These are phyloP conservation scores for Megalonaias nervosa DNA, from an alignment of 1,140 invertebrate genomes.

Conservation along the genomic window DNA sequence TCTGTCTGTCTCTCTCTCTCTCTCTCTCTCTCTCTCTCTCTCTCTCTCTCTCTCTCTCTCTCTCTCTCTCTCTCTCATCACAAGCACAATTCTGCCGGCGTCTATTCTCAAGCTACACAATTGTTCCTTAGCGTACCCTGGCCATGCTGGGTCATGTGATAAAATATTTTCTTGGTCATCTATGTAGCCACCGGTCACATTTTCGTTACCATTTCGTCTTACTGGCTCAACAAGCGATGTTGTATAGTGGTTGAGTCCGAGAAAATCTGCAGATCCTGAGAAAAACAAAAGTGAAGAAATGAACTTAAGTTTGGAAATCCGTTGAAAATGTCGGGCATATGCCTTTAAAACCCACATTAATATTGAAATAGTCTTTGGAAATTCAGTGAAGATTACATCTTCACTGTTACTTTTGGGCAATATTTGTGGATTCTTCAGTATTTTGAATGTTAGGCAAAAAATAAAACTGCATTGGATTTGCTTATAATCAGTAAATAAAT, in stretches of 20 bases:
- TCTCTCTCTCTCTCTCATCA: too few relatives aligned
- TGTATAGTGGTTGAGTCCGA: slow-evolving; percentile 67
- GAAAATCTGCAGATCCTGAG: slow-evolving; percentile 62
- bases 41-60: too few relatives aligned
- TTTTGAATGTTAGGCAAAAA: background rate
- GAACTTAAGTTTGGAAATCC: background rate
- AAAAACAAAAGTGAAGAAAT: background rate
- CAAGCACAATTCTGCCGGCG: too few relatives aligned
- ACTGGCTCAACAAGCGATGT: slow-evolving; percentile 41
- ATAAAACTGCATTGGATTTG: background rate
- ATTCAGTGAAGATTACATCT: background rate
- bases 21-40: too few relatives aligned
- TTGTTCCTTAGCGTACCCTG: background rate
- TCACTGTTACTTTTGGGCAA: background rate
- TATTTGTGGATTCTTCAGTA: background rate
- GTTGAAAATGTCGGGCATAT: background rate
- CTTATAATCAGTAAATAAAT: too few relatives aligned
- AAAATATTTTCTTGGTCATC: background rate
- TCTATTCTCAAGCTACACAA: too few relatives aligned
- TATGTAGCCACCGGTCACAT: background rate
- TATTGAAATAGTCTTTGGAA: background rate
- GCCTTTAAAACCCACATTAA: background rate
- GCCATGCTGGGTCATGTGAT: slow-evolving; percentile 7
- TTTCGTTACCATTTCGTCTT: background rate
- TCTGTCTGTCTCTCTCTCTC: too few relatives aligned